Conservation (phyloP, 2,113 vertebrate species). For the Uria lomvia region DNA sequence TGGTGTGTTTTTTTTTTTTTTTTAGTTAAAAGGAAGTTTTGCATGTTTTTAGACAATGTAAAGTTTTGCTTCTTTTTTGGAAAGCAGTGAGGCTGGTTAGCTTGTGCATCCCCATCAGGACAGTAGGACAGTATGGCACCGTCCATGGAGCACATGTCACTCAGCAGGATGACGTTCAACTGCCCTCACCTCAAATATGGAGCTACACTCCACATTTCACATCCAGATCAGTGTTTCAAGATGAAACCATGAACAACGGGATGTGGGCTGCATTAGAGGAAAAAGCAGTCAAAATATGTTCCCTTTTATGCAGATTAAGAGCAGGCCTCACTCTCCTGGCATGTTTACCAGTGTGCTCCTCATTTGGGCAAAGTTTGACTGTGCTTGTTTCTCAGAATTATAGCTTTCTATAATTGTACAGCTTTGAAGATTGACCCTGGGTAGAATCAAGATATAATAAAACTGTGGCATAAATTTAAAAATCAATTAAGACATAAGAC, state of each 20-base stretch:
- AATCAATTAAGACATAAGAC: neutral
- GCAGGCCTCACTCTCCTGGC: neutral
- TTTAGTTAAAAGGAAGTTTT: neutral
- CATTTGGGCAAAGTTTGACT: neutral
- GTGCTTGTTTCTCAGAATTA: conserved; percentile 20
- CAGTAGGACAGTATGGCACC: neutral
- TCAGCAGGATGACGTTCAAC: neutral
- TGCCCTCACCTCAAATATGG: neutral
- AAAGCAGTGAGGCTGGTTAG: neutral
- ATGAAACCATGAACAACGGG: neutral
- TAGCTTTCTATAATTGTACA: neutral
- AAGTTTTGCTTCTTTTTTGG: neutral
- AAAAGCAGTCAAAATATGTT: neutral
- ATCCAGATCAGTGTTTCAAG: neutral
- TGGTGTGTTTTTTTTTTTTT: neutral
- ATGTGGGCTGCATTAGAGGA: neutral
- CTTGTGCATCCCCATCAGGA: neutral
- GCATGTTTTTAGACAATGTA: neutral
- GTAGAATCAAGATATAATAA: conserved; percentile 1
- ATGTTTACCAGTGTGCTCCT: neutral
- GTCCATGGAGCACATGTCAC: neutral
- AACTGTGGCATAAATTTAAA: neutral
- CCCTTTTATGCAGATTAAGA: neutral
- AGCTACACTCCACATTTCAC: neutral
- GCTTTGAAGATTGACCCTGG: neutral